Evolutionary conservation across 2,797 vertebrate genomes (phyloP).

Genomic region (Neosilurus hyrtlii): DNA sequence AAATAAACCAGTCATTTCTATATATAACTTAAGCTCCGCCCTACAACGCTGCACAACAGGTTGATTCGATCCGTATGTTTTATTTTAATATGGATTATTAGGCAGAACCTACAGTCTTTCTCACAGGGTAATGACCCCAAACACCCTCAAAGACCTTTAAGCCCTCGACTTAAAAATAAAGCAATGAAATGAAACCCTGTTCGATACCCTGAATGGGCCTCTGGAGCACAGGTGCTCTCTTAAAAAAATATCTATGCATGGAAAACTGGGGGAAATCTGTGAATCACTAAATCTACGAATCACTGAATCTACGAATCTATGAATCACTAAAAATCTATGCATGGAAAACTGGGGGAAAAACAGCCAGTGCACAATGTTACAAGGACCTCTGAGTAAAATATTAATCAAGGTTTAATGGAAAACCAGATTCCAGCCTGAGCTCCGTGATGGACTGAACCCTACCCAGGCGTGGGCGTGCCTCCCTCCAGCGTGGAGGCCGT

Average conservation of each 20-base stretch:
- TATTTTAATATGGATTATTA: neutral
- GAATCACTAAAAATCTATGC: neutral
- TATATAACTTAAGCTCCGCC: neutral
- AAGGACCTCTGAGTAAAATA: slow-evolving; percentile 10
- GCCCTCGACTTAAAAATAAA: no score
- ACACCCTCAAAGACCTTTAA: no score
- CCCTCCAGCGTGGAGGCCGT: slow-evolving; percentile 90
- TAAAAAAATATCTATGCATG: no score
- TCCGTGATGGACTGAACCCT: slow-evolving; percentile 25
- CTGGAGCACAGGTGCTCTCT: neutral
- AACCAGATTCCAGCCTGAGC: neutral
- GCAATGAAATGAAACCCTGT: no score
- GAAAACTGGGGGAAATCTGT: no score
- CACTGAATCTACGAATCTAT: no score
- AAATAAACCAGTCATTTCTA: neutral
- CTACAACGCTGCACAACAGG: neutral
- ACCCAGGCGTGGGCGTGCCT: slow-evolving; percentile 87
- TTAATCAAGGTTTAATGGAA: slow-evolving; percentile 18
- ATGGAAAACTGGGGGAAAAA: neutral
- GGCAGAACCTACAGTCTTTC: neutral
- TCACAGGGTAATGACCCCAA: neutral
- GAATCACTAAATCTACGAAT: no score
- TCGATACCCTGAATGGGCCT: neutral
- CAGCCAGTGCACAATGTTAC: neutral
- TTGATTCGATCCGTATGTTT: neutral